A percentile compares a stretch with the other conserved stretches of the same genome.
phyloP scores from a whole-genome alignment of 2,888 invertebrate genomes.

The Rhagonycha fulva region DNA sequence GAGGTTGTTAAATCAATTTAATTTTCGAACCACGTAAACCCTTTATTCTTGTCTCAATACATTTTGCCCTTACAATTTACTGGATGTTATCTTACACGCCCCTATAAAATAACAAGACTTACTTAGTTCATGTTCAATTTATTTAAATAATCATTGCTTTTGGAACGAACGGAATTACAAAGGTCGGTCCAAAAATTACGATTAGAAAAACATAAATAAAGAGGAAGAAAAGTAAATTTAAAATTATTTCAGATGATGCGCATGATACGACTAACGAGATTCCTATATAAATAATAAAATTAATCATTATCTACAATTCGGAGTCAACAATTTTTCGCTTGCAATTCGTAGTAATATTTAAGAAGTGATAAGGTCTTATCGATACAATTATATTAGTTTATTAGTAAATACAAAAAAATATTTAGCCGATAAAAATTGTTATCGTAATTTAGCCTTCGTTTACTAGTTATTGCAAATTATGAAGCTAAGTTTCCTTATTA shows the following conservation, averaged over 20 bases:
- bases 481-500: neutral
- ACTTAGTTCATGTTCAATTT: neutral
- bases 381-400: neutral
- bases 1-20: neutral
- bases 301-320: neutral
- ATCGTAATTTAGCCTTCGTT: neutral
- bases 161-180: neutral
- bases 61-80: neutral
- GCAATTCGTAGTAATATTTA: neutral
- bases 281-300: too few species aligned
- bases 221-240: too few species aligned
- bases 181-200: neutral
- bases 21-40: neutral
- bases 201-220: neutral
- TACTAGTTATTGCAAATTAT: neutral
- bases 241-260: too few species aligned
- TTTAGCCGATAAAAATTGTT: neutral
- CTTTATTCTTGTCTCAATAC: neutral
- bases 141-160: neutral
- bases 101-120: neutral
- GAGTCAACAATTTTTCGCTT: neutral
- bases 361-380: neutral
- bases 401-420: neutral
- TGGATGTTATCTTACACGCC: neutral
- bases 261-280: too few species aligned